Percentiles rank a stretch among this genome's conserved stretches.
Evolutionary conservation across 1,140 invertebrate species (phyloP).

Genomic region (Caenorhabditis elegans): DNA sequence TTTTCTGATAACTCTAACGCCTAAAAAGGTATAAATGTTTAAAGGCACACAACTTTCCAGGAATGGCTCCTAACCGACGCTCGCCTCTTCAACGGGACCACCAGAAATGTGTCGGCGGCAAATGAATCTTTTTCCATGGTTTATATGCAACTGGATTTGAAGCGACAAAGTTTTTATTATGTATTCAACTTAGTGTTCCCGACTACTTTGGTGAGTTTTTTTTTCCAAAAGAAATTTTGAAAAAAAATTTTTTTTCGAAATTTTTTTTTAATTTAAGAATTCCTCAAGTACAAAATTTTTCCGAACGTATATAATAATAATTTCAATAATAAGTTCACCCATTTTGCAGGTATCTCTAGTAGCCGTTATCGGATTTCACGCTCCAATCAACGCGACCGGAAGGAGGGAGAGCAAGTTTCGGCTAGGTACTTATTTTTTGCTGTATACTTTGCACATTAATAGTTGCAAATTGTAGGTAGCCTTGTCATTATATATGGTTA

Average conservation of each 20-base stretch:
- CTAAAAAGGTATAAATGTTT: no score
- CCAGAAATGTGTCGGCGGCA: constrained; percentile 50
- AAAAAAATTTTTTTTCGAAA: not conserved
- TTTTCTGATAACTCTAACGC: no score
- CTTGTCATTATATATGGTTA: no score
- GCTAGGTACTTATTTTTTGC: constrained; percentile 48
- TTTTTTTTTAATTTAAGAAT: no score
- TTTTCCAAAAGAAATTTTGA: no score
- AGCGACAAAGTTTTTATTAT: constrained; percentile 64
- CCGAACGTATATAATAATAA: not conserved
- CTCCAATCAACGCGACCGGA: constrained; percentile 65
- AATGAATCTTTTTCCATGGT: constrained; percentile 65
- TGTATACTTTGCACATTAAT: constrained; percentile 5
- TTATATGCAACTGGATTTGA: constrained; percentile 53
- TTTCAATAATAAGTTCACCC: not conserved
- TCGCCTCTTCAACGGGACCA: constrained; percentile 56
- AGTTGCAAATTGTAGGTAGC: no score
- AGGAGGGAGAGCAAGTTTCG: constrained; percentile 64
- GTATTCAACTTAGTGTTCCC: constrained; percentile 66
- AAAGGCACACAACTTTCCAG: not conserved
- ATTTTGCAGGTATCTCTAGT: constrained; percentile 57
- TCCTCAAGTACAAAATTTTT: not conserved
- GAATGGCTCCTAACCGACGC: constrained; percentile 65
- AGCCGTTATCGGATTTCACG: constrained; percentile 65
- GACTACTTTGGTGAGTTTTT: constrained; percentile 62